Evolutionary conservation across 53 echinoderm and acorn worm species (phyloP).

Genomic region (Arbacia lixula): DNA sequence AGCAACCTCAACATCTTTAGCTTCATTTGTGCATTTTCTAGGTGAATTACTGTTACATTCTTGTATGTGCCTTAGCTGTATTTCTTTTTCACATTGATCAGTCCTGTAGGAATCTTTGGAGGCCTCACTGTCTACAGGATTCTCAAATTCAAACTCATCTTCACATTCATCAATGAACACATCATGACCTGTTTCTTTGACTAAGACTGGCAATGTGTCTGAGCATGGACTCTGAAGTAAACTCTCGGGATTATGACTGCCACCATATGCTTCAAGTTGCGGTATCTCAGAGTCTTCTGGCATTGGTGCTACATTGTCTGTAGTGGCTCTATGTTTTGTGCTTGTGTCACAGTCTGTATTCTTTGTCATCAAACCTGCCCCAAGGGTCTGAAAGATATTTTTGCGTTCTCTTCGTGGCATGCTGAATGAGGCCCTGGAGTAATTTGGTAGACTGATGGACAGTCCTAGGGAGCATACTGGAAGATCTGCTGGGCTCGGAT

Average conservation of each 20-base stretch:
- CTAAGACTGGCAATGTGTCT: conserved; percentile 31
- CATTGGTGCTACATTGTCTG: too few species aligned
- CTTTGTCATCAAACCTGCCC: not conserved
- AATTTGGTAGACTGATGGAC: too few species aligned
- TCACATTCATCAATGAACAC: conserved; percentile 11
- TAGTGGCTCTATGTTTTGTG: not conserved
- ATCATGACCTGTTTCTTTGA: conserved; percentile 19
- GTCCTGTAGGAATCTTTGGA: too few species aligned
- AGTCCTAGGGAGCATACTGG: too few species aligned
- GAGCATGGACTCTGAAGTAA: conserved; percentile 2
- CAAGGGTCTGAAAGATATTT: conserved; percentile 28
- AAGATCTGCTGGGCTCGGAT: too few species aligned
- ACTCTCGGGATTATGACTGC: not conserved
- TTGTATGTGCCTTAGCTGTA: too few species aligned
- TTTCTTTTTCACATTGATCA: too few species aligned
- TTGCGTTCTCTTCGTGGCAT: conserved; percentile 9
- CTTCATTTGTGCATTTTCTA: too few species aligned
- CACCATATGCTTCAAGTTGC: conserved; percentile 33
- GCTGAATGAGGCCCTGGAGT: too few species aligned
- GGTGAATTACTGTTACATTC: too few species aligned
- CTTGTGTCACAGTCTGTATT: not conserved
- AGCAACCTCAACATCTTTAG: too few species aligned
- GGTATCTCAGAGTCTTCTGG: conserved; percentile 21
- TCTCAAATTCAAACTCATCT: conserved; percentile 44
- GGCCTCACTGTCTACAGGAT: not conserved